These are phyloP conservation scores for Rotaria sp. DNA, from an alignment of 2,888 invertebrate species.

Conservation along the genomic window DNA sequence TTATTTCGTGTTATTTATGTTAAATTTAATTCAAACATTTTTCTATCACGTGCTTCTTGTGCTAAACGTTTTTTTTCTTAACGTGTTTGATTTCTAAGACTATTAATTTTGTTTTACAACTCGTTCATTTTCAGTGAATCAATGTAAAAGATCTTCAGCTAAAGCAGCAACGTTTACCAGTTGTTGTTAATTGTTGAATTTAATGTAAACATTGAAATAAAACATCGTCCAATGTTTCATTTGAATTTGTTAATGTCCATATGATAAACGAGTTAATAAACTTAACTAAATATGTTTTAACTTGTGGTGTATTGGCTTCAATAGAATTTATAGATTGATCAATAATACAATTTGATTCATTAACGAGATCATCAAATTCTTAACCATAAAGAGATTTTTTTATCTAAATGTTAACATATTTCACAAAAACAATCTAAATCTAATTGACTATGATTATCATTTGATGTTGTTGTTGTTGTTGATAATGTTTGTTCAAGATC, in stretches of 20 bases:
- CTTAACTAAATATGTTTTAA: conserved; percentile 61
- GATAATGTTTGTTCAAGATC: conserved; percentile 46
- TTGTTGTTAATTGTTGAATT: conserved; percentile 78
- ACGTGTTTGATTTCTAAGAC: conserved; percentile 83
- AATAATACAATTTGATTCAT: conserved; percentile 62
- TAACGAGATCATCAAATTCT: conserved; percentile 81
- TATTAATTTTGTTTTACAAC: conserved; percentile 68
- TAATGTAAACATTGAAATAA: conserved; percentile 89
- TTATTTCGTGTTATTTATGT: conserved; percentile 8
- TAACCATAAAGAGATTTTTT: conserved; percentile 75
- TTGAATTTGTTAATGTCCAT: conserved; percentile 85
- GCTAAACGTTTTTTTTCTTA: conserved; percentile 92
- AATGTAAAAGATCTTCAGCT: conserved; percentile 81
- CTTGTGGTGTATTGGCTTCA: conserved; percentile 26
- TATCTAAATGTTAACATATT: conserved; percentile 79
- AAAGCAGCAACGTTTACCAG: conserved; percentile 91
- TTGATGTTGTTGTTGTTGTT: not conserved
- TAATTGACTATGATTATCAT: conserved; percentile 47
- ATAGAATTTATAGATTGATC: conserved; percentile 34
- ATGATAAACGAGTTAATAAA: conserved; percentile 83
- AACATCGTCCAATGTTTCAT: conserved; percentile 64
- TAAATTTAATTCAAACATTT: conserved; percentile 80
- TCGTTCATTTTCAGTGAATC: conserved; percentile 57
- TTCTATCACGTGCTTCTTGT: conserved; percentile 93
- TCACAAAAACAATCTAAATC: conserved; percentile 80